Base-by-base conservation (phyloP, 2,888 invertebrate species). In the Diarsia dahlii region DNA sequence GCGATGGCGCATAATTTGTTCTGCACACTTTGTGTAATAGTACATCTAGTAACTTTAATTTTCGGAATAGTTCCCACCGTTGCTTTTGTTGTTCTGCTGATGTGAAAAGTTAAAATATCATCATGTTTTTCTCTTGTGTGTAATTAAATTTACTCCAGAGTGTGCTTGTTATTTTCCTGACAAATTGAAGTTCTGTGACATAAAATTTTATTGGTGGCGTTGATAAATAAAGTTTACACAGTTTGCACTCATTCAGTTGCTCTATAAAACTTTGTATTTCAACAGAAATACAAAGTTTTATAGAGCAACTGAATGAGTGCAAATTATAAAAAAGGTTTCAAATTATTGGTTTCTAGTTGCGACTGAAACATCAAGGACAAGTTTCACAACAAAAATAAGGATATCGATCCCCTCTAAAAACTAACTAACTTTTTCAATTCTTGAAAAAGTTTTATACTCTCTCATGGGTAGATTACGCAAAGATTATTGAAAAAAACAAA, bases 1-100 rank as follows among this genome's bases (percentile, higher is more conserved):
- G 77, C 79, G 67, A 65, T 75, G 56, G 54, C 63, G 84, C 77
- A 87, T 87, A 87, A 86, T 87, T 87, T 84, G 87, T 79, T 79
- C 54, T 80, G 64, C 73, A 76, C 75, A 70, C 72, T 86, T 84
- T 81, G 83, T 85, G 78, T 79, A 72, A 69, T 78, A 82, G 73
- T 45, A 63, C 45, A 77, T 71, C 71, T 76, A 65, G 78, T 72
- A 76, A 70, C 63, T 86, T 83, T 79, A 74, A 86, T 86, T 81
- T 58, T 81, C 23, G 71, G 67, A 79, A 76, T 79, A 74, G 79
- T 76, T 85, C 64, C 18, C 75, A 76, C 67, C 69, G 46, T 72
- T 76, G 71, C 68, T 78, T 81, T 79, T 72, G 73, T 81, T 81
- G 56, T 85, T 79, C 50, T 74, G 74, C 63, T 81, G 75, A 80